Conservation (phyloP, 64 coral and sea anemone genomes). For the Montipora cactus region DNA sequence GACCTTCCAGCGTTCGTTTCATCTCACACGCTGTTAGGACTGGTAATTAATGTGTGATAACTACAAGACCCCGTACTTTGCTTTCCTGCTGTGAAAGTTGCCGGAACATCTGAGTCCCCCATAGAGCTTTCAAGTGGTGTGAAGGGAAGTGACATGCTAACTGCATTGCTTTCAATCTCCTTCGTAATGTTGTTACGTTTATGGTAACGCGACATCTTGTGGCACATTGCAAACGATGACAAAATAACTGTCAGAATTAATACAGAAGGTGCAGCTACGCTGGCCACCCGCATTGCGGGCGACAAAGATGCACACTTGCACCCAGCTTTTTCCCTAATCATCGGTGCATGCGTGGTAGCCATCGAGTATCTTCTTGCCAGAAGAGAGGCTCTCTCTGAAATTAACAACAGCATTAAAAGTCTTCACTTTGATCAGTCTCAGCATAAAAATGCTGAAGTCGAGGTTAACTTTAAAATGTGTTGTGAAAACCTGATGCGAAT, state of each 20-base stretch:
- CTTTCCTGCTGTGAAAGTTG: background rate
- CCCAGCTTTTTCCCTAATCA: background rate
- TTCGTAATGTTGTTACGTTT: background rate
- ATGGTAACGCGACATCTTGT: constrained; percentile 28
- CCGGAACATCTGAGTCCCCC: background rate
- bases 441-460: too few species aligned
- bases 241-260: constrained; percentile 15
- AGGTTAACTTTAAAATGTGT: too few species aligned
- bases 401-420: background rate
- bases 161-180: background rate
- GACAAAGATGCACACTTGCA: constrained; percentile 2
- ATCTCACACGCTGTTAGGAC: background rate
- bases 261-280: constrained; percentile 14
- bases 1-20: background rate
- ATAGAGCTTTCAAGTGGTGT: background rate
- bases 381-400: background rate
- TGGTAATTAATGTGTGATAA: background rate
- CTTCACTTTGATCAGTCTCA: too few species aligned
- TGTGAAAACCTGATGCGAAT: too few species aligned
- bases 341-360: background rate
- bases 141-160: background rate
- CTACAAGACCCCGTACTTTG: background rate
- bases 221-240: constrained; percentile 17
- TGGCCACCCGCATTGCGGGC: constrained; percentile 49
- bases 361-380: background rate